Evolutionary conservation across 1,140 invertebrate species (phyloP).

Genomic region (Drosophila ogumai): DNA sequence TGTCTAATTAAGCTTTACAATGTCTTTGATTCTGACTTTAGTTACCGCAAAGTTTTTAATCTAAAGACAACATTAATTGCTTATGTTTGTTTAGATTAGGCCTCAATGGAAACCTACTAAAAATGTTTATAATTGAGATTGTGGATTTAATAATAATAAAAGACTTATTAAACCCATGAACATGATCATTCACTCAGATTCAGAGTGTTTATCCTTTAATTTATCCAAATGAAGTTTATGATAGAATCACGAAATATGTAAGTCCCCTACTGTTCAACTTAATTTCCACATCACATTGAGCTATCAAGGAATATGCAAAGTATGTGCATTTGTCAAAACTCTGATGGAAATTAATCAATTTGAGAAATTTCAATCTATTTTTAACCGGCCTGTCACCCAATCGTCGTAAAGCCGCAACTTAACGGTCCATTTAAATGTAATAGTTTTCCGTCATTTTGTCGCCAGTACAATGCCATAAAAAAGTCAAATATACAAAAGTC

Average conservation of each 20-base stretch:
- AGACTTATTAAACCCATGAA: not conserved
- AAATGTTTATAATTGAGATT: not conserved
- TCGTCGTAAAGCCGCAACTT: conserved; percentile 44
- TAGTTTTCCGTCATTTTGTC: conserved; percentile 60
- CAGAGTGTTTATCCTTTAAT: not conserved
- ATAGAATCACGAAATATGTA: not conserved
- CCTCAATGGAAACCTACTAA: not conserved
- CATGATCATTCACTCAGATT: no score
- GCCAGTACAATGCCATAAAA: conserved; percentile 62
- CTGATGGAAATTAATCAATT: conserved; percentile 25
- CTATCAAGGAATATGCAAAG: conserved; percentile 7
- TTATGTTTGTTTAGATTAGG: not conserved
- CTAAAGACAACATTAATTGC: not conserved
- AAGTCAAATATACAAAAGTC: conserved; percentile 35
- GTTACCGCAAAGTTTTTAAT: not conserved
- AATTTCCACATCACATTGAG: not conserved
- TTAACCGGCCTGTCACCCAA: conserved; percentile 51
- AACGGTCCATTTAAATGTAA: conserved; percentile 59
- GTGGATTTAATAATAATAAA: not conserved
- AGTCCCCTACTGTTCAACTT: not conserved
- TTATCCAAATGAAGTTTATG: not conserved
- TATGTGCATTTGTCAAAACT: conserved; percentile 16
- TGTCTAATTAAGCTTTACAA: not conserved
- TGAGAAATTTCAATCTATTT: conserved; percentile 49
- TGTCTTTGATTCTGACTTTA: not conserved